Evolutionary conservation across 2,113 vertebrate genomes (phyloP).

Genomic region (Bos indicus): DNA sequence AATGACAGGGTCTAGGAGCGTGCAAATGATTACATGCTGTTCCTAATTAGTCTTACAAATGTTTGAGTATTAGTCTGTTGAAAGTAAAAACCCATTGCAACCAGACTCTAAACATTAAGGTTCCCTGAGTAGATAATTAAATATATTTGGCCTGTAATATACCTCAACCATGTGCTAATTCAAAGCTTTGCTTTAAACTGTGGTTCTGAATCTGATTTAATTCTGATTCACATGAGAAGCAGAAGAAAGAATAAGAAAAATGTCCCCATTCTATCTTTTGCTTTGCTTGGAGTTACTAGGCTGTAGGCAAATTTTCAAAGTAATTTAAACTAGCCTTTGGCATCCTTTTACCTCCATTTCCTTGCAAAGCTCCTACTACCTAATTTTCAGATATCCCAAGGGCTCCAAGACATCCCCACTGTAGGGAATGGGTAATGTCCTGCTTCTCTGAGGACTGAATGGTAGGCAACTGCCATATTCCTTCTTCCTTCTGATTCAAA

Average conservation of each 20-base stretch:
- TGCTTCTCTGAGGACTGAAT: neutral
- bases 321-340: neutral
- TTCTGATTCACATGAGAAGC: neutral
- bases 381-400: neutral
- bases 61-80: neutral
- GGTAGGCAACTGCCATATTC: neutral
- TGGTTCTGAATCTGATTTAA: neutral
- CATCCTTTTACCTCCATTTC: neutral
- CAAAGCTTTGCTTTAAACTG: neutral
- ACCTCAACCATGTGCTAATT: neutral
- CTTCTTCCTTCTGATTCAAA: neutral
- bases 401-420: neutral
- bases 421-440: too few relatives aligned
- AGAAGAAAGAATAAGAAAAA: neutral
- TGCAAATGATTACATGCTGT: neutral
- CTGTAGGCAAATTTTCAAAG: neutral
- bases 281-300: neutral
- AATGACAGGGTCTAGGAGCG: neutral
- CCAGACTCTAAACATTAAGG: neutral
- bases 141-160: neutral
- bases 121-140: neutral
- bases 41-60: constrained; percentile 14
- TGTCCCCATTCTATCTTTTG: neutral
- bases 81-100: constrained; percentile 35
- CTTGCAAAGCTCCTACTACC: neutral